These are phyloP conservation scores for Scylla paramamosain DNA, from an alignment of 1,140 invertebrate genomes.

Conservation along the genomic window DNA sequence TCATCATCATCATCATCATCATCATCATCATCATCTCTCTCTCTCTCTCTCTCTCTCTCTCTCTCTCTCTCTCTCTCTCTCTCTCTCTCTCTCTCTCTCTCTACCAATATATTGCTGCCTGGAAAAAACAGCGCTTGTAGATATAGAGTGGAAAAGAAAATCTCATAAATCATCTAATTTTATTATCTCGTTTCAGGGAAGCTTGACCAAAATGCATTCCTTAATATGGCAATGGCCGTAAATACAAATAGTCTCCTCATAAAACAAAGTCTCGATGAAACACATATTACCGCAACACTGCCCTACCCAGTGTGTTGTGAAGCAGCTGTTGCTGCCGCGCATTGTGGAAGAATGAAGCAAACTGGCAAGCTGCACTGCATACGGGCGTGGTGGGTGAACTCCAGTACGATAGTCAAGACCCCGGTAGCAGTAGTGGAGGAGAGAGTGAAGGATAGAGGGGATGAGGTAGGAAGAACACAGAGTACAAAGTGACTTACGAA, in stretches of 20 bases:
- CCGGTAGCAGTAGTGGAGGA: neutral
- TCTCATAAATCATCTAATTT: conserved; percentile 9
- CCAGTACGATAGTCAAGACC: neutral
- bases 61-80: conserved; percentile 20
- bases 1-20: too few relatives aligned
- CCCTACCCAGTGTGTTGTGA: neutral
- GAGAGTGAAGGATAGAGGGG: conserved; percentile 24
- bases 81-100: neutral
- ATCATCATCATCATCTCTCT: too few relatives aligned
- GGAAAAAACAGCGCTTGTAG: neutral
- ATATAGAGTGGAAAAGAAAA: neutral
- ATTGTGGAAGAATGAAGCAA: conserved; percentile 12
- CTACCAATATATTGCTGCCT: neutral
- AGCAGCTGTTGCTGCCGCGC: neutral
- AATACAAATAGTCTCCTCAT: conserved; percentile 31
- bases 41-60: neutral
- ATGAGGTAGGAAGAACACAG: neutral
- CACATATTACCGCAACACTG: neutral
- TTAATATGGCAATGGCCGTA: neutral
- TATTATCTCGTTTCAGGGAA: conserved; percentile 24
- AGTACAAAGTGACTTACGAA: too few relatives aligned
- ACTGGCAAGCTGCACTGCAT: neutral
- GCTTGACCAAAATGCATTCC: neutral
- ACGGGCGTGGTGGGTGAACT: neutral
- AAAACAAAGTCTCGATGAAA: conserved; percentile 24